phyloP scores from a whole-genome alignment of 2,888 invertebrate genomes.

The Sarcophaga caerulescens region DNA sequence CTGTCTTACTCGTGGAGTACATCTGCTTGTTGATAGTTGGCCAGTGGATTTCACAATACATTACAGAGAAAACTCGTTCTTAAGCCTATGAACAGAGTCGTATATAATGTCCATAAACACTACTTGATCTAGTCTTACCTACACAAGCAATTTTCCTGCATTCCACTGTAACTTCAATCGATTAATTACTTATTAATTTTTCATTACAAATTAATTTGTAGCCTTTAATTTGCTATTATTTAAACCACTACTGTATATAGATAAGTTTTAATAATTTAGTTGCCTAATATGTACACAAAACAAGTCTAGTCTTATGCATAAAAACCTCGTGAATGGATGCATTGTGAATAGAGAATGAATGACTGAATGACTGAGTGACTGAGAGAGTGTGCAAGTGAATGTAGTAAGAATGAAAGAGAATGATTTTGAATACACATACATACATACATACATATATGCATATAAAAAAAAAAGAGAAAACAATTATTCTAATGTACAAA shows the following conservation, averaged over 20 bases:
- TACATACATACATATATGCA: conserved; percentile 29
- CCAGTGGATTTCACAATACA: too few relatives aligned
- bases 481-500: conserved; percentile 49
- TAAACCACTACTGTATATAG: not conserved
- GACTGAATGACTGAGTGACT: not conserved
- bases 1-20: too few relatives aligned
- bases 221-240: too few relatives aligned
- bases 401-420: not conserved
- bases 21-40: too few relatives aligned
- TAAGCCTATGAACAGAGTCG: too few relatives aligned
- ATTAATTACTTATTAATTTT: too few relatives aligned
- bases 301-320: not conserved
- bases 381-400: not conserved
- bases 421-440: conserved; percentile 4
- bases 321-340: not conserved
- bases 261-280: not conserved
- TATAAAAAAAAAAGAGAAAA: conserved; percentile 6
- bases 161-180: too few relatives aligned
- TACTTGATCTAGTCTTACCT: fast-evolving
- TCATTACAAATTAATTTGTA: too few relatives aligned
- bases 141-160: too few relatives aligned
- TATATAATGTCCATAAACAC: too few relatives aligned
- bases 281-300: not conserved
- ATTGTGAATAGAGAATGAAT: not conserved
- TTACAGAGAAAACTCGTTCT: too few relatives aligned